These are phyloP conservation scores for Pseudonaja textilis DNA, from an alignment of 2,113 vertebrate genomes.

Conservation along the genomic window DNA sequence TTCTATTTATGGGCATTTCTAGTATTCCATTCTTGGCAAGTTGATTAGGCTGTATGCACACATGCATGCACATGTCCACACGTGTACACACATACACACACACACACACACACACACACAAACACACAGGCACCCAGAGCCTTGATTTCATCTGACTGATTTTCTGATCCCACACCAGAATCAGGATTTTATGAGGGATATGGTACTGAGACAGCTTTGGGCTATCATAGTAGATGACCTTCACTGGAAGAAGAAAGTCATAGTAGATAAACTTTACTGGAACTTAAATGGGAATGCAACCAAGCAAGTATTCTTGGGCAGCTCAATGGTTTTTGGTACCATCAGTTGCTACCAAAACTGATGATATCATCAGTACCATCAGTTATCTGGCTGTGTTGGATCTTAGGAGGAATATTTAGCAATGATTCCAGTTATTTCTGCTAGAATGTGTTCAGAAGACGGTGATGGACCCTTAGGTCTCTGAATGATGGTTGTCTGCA, in stretches of 20 bases:
- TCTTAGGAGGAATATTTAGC: neutral
- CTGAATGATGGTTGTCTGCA: neutral
- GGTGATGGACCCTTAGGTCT: neutral
- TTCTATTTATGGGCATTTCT: neutral
- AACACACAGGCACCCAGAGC: too few relatives aligned
- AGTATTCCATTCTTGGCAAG: neutral
- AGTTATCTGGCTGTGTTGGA: neutral
- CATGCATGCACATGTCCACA: too few relatives aligned
- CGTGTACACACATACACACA: too few relatives aligned
- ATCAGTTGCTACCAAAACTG: neutral
- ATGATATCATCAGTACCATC: too few relatives aligned
- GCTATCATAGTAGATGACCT: neutral
- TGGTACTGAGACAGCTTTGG: neutral
- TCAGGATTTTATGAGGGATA: neutral
- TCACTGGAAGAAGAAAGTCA: too few relatives aligned
- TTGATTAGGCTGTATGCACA: too few relatives aligned
- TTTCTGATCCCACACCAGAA: neutral
- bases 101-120: too few relatives aligned
- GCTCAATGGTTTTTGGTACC: neutral
- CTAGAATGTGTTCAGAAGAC: neutral
- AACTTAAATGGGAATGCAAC: neutral
- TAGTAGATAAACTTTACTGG: neutral
- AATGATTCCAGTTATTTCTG: neutral
- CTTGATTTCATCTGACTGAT: neutral
- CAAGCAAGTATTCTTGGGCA: neutral